Conservation (phyloP, 2,113 vertebrate species). For the Ochotona curzoniae region DNA sequence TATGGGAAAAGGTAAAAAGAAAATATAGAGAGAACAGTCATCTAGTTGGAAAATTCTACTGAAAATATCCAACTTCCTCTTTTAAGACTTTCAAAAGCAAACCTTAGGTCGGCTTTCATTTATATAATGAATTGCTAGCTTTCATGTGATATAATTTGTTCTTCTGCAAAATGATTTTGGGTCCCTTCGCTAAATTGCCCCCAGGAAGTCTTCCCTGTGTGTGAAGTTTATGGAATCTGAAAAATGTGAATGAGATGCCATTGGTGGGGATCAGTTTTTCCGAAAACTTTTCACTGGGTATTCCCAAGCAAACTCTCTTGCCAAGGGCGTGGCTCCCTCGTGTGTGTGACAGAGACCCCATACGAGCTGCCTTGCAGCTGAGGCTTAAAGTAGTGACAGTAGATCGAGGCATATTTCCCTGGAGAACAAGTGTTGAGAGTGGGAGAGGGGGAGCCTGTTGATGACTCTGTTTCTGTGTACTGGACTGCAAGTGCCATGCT, state of each 20-base stretch:
- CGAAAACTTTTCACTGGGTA: not conserved
- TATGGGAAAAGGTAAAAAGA: not conserved
- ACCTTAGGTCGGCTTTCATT: not conserved
- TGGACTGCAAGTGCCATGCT: not conserved
- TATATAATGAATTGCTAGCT: not conserved
- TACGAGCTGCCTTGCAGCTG: slow-evolving; percentile 68
- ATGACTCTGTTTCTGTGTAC: not conserved
- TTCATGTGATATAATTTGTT: slow-evolving; percentile 18
- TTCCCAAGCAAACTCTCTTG: not conserved
- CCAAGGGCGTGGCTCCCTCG: not conserved
- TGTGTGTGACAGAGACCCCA: slow-evolving; percentile 53
- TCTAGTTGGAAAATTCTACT: not conserved
- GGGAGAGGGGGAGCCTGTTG: not conserved
- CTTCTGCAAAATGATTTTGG: not conserved
- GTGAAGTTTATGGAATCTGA: not conserved
- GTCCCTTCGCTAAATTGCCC: not conserved
- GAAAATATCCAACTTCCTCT: not conserved
- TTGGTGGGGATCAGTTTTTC: not conserved
- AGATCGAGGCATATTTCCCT: slow-evolving; percentile 32
- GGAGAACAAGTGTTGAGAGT: not conserved
- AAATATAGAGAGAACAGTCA: not conserved
- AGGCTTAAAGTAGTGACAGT: slow-evolving; percentile 53
- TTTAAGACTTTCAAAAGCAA: not conserved
- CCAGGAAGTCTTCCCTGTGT: not conserved
- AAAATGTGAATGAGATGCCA: slow-evolving; percentile 4